A percentile compares a stretch with the other conserved stretches of the same genome.
These are phyloP conservation scores for Platygyra sinensis DNA, from an alignment of 64 coral and sea anemone species.

Conservation along the genomic window DNA sequence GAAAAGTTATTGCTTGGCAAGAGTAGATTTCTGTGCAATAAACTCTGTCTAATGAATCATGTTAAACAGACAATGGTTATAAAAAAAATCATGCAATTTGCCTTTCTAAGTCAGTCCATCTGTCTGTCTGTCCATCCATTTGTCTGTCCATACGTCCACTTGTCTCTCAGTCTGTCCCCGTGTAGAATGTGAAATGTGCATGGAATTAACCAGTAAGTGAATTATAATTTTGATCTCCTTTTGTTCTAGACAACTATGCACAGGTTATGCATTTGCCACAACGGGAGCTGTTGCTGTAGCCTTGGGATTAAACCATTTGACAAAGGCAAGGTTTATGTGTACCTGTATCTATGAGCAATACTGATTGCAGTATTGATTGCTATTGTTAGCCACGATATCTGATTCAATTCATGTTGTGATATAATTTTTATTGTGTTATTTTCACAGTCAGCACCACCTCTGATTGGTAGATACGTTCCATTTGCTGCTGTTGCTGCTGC, in stretches of 20 bases:
- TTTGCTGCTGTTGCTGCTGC: slow-evolving; percentile 96
- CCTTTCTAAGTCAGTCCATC: too few relatives aligned
- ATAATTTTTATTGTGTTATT: background rate
- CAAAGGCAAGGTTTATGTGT: slow-evolving; percentile 58
- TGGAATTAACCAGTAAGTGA: too few relatives aligned
- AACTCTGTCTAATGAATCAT: too few relatives aligned
- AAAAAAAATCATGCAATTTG: too few relatives aligned
- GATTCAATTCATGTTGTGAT: background rate
- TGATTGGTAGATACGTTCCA: slow-evolving; percentile 95
- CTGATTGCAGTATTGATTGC: too few relatives aligned
- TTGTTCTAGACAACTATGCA: slow-evolving; percentile 62
- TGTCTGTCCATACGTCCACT: background rate
- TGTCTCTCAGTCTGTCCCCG: background rate
- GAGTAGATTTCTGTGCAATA: too few relatives aligned
- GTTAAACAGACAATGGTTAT: too few relatives aligned
- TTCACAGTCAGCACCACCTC: slow-evolving; percentile 82
- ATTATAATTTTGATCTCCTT: background rate
- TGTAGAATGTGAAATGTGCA: background rate
- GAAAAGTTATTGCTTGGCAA: too few relatives aligned
- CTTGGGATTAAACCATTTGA: slow-evolving; percentile 80
- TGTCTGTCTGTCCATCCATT: too few relatives aligned
- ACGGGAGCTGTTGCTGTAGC: slow-evolving; percentile 91
- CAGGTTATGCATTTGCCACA: slow-evolving; percentile 87
- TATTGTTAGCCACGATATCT: too few relatives aligned
- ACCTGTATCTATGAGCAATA: too few relatives aligned